These are phyloP conservation scores for Tachycineta bicolor DNA, from an alignment of 2,113 vertebrate genomes.

Conservation along the genomic window DNA sequence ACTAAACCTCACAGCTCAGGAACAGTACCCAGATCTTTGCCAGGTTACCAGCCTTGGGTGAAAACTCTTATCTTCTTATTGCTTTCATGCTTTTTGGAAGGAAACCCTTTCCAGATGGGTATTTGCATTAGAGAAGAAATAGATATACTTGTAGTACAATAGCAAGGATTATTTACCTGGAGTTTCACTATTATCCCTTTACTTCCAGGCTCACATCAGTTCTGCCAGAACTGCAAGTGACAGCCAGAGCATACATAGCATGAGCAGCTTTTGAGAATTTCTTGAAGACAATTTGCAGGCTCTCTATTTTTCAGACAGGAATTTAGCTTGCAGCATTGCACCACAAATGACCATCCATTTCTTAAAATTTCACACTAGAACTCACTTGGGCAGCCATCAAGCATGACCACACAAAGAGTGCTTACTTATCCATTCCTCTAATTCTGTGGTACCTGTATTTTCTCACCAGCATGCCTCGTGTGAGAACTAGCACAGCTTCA, in stretches of 20 bases:
- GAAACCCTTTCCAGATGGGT: background rate
- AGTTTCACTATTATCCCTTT: conserved; percentile 1
- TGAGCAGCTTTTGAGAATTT: background rate
- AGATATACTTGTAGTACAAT: background rate
- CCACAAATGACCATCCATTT: background rate
- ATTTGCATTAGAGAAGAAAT: background rate
- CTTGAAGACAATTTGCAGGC: background rate
- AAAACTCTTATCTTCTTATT: conserved; percentile 13
- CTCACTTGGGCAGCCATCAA: background rate
- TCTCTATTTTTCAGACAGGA: background rate
- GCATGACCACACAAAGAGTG: background rate
- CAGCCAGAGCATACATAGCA: background rate
- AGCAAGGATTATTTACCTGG: conserved; percentile 23
- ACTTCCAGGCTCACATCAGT: background rate
- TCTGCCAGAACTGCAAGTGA: conserved; percentile 4
- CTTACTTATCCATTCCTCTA: background rate
- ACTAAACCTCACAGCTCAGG: background rate
- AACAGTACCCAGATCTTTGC: background rate
- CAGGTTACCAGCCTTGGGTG: conserved; percentile 25
- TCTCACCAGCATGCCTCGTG: background rate
- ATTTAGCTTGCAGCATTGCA: background rate
- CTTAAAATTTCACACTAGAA: background rate
- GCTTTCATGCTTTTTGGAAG: background rate
- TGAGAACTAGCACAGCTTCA: background rate
- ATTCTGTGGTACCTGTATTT: background rate